phyloP scores from a whole-genome alignment of 1,140 invertebrate species.

The Trialeurodes vaporariorum region DNA sequence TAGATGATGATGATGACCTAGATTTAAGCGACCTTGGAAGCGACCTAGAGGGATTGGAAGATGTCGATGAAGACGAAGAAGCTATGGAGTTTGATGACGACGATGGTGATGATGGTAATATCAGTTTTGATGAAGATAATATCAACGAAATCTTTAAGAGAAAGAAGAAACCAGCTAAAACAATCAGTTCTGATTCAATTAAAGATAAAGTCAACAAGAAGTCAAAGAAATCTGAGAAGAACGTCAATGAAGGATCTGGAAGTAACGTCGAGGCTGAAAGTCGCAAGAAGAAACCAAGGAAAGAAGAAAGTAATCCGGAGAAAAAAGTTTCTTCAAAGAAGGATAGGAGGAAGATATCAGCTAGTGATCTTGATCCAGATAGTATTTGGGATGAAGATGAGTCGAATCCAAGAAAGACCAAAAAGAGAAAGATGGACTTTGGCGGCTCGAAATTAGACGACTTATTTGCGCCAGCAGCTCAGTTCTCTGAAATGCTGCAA shows the following conservation, averaged over 20 bases:
- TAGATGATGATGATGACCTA: slow-evolving; percentile 16
- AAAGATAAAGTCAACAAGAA: background rate
- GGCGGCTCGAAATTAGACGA: slow-evolving; percentile 24
- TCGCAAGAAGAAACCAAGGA: background rate
- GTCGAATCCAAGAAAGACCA: slow-evolving; percentile 35
- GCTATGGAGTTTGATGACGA: slow-evolving; percentile 24
- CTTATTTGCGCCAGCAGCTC: slow-evolving; percentile 55
- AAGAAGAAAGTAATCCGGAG: background rate
- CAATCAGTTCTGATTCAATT: background rate
- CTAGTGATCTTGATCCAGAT: background rate
- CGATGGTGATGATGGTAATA: slow-evolving; percentile 23
- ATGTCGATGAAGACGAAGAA: slow-evolving; percentile 22
- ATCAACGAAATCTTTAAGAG: background rate
- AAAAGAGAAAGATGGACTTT: slow-evolving; percentile 23
- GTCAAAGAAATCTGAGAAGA: background rate
- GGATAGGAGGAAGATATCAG: background rate
- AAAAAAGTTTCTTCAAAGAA: background rate
- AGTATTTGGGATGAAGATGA: slow-evolving; percentile 20
- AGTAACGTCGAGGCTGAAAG: background rate
- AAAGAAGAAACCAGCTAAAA: background rate
- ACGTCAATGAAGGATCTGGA: background rate
- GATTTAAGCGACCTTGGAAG: background rate
- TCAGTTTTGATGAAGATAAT: slow-evolving; percentile 24
- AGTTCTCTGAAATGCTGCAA: slow-evolving; percentile 57
- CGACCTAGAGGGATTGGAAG: slow-evolving; percentile 24